phyloP scores from a whole-genome alignment of 1,140 invertebrate species.

The Protaetia brevitarsis region DNA sequence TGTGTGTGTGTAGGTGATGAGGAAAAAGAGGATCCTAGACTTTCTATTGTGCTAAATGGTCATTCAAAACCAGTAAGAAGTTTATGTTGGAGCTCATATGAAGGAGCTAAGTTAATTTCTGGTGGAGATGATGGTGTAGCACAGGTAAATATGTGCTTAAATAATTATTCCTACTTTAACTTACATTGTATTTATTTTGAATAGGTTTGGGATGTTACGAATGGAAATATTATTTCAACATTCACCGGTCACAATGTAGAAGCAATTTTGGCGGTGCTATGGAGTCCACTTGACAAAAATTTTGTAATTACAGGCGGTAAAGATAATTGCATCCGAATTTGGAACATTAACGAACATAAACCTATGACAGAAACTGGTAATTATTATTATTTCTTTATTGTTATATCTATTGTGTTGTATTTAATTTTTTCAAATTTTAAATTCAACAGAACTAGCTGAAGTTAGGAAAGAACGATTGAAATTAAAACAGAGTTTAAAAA shows the following conservation, averaged over 20 bases:
- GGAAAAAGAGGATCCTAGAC: not conserved
- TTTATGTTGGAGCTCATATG: conserved; percentile 71
- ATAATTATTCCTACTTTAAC: conserved; percentile 19
- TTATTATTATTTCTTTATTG: not conserved
- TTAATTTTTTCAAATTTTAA: conserved; percentile 4
- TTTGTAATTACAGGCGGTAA: conserved; percentile 60
- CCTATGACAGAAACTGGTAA: conserved; percentile 24
- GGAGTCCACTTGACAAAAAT: conserved; percentile 63
- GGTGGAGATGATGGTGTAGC: conserved; percentile 66
- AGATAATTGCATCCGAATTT: conserved; percentile 59
- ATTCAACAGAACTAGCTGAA: not conserved
- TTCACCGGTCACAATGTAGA: conserved; percentile 54
- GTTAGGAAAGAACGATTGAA: not conserved
- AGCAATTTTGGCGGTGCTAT: conserved; percentile 56
- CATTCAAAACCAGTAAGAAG: conserved; percentile 59
- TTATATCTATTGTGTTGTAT: not conserved
- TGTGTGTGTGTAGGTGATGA: not conserved
- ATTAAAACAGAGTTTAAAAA: not conserved
- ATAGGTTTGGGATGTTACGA: conserved; percentile 67
- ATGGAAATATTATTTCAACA: conserved; percentile 54
- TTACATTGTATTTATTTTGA: conserved; percentile 1
- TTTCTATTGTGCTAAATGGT: conserved; percentile 46
- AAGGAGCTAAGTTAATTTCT: conserved; percentile 63
- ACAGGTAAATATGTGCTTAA: conserved; percentile 55
- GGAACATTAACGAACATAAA: conserved; percentile 54